These are phyloP conservation scores for Antheraea assamensis DNA, from an alignment of 2,888 invertebrate species.

Conservation along the genomic window DNA sequence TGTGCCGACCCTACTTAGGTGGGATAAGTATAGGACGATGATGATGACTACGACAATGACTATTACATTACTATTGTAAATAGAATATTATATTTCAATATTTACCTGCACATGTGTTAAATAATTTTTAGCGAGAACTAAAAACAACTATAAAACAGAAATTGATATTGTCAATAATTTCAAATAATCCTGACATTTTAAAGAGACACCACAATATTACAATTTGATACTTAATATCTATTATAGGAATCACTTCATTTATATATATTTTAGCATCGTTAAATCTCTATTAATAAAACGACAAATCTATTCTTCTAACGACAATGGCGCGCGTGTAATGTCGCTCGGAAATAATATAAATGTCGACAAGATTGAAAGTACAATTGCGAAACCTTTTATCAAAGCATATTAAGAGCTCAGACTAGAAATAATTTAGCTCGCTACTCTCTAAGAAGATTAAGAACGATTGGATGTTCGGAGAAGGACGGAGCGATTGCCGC, in stretches of 20 bases:
- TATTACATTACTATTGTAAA: too few species aligned
- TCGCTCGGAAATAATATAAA: conserved; percentile 9
- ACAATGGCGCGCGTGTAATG: neutral
- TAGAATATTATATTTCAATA: too few species aligned
- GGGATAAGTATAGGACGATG: too few species aligned
- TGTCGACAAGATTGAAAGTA: conserved; percentile 5
- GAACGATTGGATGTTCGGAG: conserved; percentile 78
- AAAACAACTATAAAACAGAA: too few species aligned
- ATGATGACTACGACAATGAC: too few species aligned
- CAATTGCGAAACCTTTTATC: conserved; percentile 70
- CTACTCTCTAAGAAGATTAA: conserved; percentile 78
- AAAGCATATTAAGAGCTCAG: conserved; percentile 75
- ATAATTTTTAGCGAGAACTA: too few species aligned
- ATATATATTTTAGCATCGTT: neutral
- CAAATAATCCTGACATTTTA: too few species aligned
- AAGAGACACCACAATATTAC: neutral
- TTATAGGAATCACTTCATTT: neutral
- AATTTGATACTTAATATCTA: neutral
- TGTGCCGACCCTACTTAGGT: too few species aligned
- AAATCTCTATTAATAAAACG: neutral
- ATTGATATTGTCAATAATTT: too few species aligned
- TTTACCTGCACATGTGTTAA: too few species aligned
- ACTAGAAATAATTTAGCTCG: conserved; percentile 74
- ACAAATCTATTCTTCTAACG: neutral
- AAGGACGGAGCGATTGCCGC: conserved; percentile 60